Percentiles rank a stretch among this genome's conserved stretches.
phyloP scores from a whole-genome alignment of 2,797 vertebrate species.

The Protonibea diacanthus region DNA sequence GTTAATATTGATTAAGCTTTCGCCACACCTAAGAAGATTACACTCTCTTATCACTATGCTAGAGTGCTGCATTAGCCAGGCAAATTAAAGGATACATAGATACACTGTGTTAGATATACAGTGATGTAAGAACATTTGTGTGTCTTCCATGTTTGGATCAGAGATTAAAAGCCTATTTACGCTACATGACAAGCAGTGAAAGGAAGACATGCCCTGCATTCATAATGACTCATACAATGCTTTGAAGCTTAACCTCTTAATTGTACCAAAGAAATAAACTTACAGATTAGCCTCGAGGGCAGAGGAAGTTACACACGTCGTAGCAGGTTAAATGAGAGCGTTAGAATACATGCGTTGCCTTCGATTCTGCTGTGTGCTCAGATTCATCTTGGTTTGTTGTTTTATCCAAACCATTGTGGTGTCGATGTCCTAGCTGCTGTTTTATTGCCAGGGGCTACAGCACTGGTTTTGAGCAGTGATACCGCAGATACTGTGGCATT shows the following conservation, averaged over 20 bases:
- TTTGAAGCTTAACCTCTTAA: conserved; percentile 74
- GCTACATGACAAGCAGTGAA: conserved; percentile 52
- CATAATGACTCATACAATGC: conserved; percentile 54
- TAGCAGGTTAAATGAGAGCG: conserved; percentile 30
- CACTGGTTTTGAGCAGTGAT: conserved; percentile 70
- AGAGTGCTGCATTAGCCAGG: conserved; percentile 80
- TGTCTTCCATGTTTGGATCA: conserved; percentile 72
- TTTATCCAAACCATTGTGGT: conserved; percentile 47
- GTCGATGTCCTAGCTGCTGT: conserved; percentile 45
- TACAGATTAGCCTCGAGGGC: conserved; percentile 53
- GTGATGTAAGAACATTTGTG: conserved; percentile 66
- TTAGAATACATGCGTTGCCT: conserved; percentile 21
- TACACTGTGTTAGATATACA: conserved; percentile 75
- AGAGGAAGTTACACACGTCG: conserved; percentile 48
- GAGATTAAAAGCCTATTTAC: conserved; percentile 76
- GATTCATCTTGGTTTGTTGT: conserved; percentile 40
- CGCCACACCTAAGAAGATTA: conserved; percentile 86
- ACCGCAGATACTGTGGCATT: conserved; percentile 73
- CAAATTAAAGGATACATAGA: conserved; percentile 79
- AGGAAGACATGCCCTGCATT: conserved; percentile 51
- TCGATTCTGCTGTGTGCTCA: conserved; percentile 1
- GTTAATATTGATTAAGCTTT: conserved; percentile 88
- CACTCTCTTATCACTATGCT: conserved; percentile 84
- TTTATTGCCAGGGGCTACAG: conserved; percentile 68
- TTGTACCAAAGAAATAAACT: conserved; percentile 44